Percentiles rank a stretch among this genome's conserved stretches.
These are phyloP conservation scores for Orientallactaga sibirica DNA, from an alignment of 2,797 vertebrate genomes.

Conservation along the genomic window DNA sequence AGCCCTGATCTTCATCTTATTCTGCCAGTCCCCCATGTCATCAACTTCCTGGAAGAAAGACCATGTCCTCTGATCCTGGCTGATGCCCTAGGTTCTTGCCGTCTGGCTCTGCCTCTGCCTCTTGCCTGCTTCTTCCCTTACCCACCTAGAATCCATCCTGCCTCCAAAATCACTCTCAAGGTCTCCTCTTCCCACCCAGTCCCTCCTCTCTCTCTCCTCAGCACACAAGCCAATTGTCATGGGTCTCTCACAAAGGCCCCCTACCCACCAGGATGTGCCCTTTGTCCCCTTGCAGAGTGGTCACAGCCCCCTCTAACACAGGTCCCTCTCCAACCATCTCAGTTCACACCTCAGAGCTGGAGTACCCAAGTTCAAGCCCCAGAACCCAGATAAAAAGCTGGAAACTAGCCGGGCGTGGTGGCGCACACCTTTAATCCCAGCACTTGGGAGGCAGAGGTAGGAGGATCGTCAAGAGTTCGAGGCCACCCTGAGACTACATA, in stretches of 20 bases:
- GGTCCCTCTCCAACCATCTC: neutral
- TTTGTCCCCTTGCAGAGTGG: neutral
- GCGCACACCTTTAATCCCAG: too few species aligned
- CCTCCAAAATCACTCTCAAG: neutral
- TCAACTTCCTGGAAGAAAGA: neutral
- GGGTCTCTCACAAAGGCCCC: neutral
- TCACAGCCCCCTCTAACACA: neutral
- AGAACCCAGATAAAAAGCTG: too few species aligned
- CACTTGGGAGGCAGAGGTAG: too few species aligned
- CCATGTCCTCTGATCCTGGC: neutral
- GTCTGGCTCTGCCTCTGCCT: neutral
- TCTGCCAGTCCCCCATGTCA: neutral
- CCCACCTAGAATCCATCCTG: neutral
- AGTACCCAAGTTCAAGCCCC: accelerated
- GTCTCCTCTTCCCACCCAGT: neutral
- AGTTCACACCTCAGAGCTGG: neutral
- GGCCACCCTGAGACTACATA: too few species aligned
- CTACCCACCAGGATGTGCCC: neutral
- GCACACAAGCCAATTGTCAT: neutral
- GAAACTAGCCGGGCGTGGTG: too few species aligned
- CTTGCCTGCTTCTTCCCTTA: neutral
- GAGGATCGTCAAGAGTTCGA: too few species aligned
- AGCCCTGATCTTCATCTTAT: too few species aligned
- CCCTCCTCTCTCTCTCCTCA: neutral
- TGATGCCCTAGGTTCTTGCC: neutral